Base-by-base conservation (phyloP, 2,888 invertebrate species). In the Odontomyia ornata region DNA sequence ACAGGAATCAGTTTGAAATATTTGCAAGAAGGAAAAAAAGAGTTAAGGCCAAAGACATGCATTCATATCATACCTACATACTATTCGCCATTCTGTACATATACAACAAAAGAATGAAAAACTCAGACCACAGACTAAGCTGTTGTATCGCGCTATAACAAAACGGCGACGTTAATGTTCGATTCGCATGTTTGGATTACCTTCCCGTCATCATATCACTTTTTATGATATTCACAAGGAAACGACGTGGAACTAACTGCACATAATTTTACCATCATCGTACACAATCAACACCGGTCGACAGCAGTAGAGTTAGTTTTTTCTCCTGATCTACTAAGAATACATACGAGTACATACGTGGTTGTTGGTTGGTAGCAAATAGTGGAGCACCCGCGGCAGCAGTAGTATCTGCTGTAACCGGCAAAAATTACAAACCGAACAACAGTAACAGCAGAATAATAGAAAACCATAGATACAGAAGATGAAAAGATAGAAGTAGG, bases 121-220 rank as follows among this genome's bases (percentile, higher is more conserved):
- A 30, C 28, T n/a, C 30, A 30, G 72, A 57, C 72, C 57, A 28
- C 72, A 18, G 27, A 30, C 36, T 11, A 36, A 56, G 52, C 47
- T 46, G 25, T n/a, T n/a, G n/a, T 25, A 25, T 21, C 25, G 13
- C 30, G 71, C 71, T 72, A 72, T 18, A 57, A 57, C 72, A 72
- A 64, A 86, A 84, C 84, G 84, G 84, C 85, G 84, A 81, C 81
- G 84, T 83, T 84, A 84, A 84, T 84, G 84, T 83, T 83, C 83
- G 83, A 84, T 84, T 84, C 84, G 84, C 84, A 84, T 84, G 84
- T 84, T 83, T 82, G 64, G 64, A 64, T 75, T 60, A 73, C 57
- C 36, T 73, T 73, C 57, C 57, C 73, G 43, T 57, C 73, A 73
- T 73, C 57, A 69, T 69, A 69, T 69, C 46, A 69, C 57, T 57